A percentile compares a stretch with the other conserved stretches of the same genome.
Conservation (phyloP, 1,140 invertebrate species). For the Drosophila ananassae region DNA sequence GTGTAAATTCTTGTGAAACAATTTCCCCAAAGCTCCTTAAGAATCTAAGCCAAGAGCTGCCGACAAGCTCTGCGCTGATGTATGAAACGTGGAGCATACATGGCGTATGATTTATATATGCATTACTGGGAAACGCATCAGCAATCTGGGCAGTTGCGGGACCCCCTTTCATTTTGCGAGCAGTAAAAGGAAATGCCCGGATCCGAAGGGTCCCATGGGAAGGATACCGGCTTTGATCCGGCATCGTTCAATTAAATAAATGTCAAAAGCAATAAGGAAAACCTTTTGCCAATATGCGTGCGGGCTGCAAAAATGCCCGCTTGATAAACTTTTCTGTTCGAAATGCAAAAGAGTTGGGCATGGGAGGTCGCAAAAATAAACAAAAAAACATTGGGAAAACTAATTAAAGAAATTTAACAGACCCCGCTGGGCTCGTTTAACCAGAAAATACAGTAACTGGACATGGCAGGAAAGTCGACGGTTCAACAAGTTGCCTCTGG, state of each 20-base stretch:
- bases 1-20: constrained; percentile 1
- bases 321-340: constrained; percentile 3
- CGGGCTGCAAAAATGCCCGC: constrained; percentile 2
- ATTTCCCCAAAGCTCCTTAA: background rate
- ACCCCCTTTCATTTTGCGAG: background rate
- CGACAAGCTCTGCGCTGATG: constrained; percentile 12
- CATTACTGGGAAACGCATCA: background rate
- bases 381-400: constrained; percentile 8
- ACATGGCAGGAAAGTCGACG: background rate
- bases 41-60: background rate
- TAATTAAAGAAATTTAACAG: constrained; percentile 29
- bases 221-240: constrained; percentile 8
- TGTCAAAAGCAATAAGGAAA: constrained; percentile 36
- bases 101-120: constrained; percentile 43
- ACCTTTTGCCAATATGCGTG: constrained; percentile 17
- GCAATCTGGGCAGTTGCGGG: background rate
- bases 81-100: constrained; percentile 22
- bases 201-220: background rate
- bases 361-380: background rate
- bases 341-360: background rate
- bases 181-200: background rate
- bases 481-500: constrained; percentile 28
- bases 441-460: constrained; percentile 12
- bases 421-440: constrained; percentile 4
- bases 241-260: constrained; percentile 49